Base-by-base conservation (phyloP, 2,888 invertebrate genomes). In the Ethmia dodecea region DNA sequence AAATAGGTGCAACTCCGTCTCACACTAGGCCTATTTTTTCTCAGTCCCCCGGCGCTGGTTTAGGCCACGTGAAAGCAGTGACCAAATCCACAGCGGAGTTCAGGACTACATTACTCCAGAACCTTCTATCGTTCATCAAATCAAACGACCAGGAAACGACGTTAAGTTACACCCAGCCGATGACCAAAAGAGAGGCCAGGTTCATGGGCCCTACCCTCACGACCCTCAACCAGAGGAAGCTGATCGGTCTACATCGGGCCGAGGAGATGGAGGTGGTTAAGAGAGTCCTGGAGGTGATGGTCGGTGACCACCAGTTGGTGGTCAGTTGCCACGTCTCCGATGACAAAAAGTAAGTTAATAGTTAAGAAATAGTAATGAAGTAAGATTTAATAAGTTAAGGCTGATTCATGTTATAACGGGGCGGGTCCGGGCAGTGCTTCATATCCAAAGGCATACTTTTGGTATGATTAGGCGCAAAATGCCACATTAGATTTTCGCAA, bases 41-140 rank as follows among this genome's bases (percentile, higher is more conserved):
- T 1, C 28, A 51, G 55, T 16, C 40, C 1, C 13, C 35, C 5
- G 40, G 45, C 8, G 48, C 48, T 0, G 52, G 51, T 1, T 27
- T 52, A 5, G 51, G 51, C 5, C 49, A 51, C 37, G 35, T 46
- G 3, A 32, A 26, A n/a, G 28, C 31, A 5, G 20, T 27, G n/a
- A 31, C 16, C 3, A 12, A 25, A 0, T 11, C 18, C 5, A n/a
- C 14, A 8, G 3, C 11, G 3, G 38, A 31, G 5, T 48, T 41
- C 42, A 38, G 45, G 1, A 3, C 22, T 1, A 18, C 22, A 5
- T 10, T 52, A 9, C 35, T 50, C 1, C 28, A 39, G 5, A 8
- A 33, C 2, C 1, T 50, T 0, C 31, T 28, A 2, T 13, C 31
- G 1, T 15, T 48, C 13, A 3, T 51, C 1, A 15, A 20, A 5